Percentiles rank a stretch among this genome's conserved stretches.
Conservation (phyloP, 2,113 vertebrate genomes). For the Psittacus erithacus region DNA sequence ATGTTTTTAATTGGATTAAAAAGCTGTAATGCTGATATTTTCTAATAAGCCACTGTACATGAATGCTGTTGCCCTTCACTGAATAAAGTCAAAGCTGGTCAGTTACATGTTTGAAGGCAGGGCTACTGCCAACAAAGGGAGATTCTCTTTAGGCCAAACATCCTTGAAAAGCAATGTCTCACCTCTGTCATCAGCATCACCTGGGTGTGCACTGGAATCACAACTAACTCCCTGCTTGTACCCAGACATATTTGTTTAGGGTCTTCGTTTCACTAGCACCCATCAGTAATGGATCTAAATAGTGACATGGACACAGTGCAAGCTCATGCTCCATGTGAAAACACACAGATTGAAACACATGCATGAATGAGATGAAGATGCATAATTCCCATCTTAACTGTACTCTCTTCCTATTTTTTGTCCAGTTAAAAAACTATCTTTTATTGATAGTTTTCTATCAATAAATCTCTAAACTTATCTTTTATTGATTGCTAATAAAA, state of each 20-base stretch:
- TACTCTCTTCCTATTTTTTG: background rate
- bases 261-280: background rate
- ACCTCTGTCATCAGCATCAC: background rate
- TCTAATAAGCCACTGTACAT: background rate
- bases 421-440: background rate
- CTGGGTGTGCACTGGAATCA: background rate
- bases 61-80: background rate
- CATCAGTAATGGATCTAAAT: background rate
- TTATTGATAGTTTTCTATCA: background rate
- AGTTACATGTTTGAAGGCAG: background rate
- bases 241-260: background rate
- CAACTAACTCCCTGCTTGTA: background rate
- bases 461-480: background rate
- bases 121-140: background rate
- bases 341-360: background rate
- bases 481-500: background rate
- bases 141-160: background rate
- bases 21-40: constrained; percentile 25
- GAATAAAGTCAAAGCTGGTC: background rate
- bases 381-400: background rate
- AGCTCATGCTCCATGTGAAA: background rate
- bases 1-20: constrained; percentile 58
- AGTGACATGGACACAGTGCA: background rate
- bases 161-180: background rate
- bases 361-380: background rate